Evolutionary conservation across 2,888 invertebrate species (phyloP).

Genomic region (Furcula furcula): DNA sequence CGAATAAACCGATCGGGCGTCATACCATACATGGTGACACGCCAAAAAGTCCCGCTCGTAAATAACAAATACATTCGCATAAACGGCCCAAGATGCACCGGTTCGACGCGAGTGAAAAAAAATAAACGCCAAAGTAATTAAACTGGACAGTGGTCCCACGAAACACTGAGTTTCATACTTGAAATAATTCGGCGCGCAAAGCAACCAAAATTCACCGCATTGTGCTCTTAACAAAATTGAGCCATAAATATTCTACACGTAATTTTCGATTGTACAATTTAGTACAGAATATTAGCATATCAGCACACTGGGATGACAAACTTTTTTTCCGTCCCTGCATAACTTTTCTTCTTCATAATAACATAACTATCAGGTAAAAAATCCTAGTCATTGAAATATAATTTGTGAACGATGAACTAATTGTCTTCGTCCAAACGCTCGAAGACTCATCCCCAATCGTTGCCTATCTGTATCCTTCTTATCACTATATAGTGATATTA

Average conservation of each 20-base stretch:
- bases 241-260: slow-evolving; percentile 73
- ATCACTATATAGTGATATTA: too few species aligned
- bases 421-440: too few species aligned
- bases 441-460: too few species aligned
- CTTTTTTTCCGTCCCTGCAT: slow-evolving; percentile 24
- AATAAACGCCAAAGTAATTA: slow-evolving; percentile 66
- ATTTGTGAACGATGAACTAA: too few species aligned
- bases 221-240: slow-evolving; percentile 62
- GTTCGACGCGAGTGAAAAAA: slow-evolving; percentile 29
- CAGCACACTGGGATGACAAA: slow-evolving; percentile 38
- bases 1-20: slow-evolving; percentile 44
- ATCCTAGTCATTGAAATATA: background rate
- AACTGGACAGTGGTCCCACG: slow-evolving; percentile 53
- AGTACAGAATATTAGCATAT: slow-evolving; percentile 55
- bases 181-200: slow-evolving; percentile 42
- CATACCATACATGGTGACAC: slow-evolving; percentile 59
- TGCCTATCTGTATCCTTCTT: too few species aligned
- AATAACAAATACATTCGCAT: slow-evolving; percentile 69
- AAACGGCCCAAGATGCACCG: slow-evolving; percentile 48
- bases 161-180: slow-evolving; percentile 47
- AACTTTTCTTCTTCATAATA: too few species aligned
- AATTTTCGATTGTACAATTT: slow-evolving; percentile 66
- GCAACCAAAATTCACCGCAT: slow-evolving; percentile 58
- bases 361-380: slow-evolving; percentile 12
- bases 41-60: slow-evolving; percentile 66